Conservation (phyloP, 2,888 invertebrate species). For the Choristoneura rosaceana region DNA sequence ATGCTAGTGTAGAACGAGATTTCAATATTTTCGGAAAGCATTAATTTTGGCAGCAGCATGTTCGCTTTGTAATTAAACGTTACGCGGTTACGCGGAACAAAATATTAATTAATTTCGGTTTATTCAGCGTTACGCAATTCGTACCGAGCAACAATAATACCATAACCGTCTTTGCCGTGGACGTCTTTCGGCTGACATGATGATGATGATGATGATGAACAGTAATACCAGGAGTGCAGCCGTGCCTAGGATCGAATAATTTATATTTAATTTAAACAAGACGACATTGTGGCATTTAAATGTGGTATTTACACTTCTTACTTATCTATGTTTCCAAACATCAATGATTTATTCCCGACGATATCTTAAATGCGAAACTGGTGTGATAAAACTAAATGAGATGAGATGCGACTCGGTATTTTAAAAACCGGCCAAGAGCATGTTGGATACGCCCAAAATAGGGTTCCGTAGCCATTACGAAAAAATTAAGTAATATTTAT, state of each 20-base stretch:
- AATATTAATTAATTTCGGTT: constrained; percentile 76
- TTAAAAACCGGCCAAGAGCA: no score
- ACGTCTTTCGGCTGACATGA: no score
- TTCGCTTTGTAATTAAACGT: constrained; percentile 29
- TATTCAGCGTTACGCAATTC: constrained; percentile 75
- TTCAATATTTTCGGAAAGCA: constrained; percentile 19
- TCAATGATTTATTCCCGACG: constrained; percentile 66
- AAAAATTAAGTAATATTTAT: no score
- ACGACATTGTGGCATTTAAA: constrained; percentile 84
- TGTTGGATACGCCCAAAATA: no score
- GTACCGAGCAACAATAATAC: constrained; percentile 60
- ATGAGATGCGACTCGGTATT: constrained; percentile 61
- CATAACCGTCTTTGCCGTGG: no score
- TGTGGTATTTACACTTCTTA: constrained; percentile 10
- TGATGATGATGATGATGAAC: no score
- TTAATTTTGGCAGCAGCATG: constrained; percentile 23
- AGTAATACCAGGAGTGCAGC: constrained; percentile 75
- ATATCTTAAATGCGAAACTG: constrained; percentile 70
- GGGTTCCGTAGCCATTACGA: no score
- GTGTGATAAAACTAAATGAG: constrained; percentile 60
- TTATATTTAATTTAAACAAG: constrained; percentile 86
- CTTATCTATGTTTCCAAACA: constrained; percentile 30
- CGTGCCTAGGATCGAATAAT: constrained; percentile 83
- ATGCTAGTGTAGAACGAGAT: constrained; percentile 20
- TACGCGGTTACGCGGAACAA: constrained; percentile 16